Conservation (phyloP, 30 jellyfish, hydroid and myxozoan genomes). For the Euphysa ruthae region DNA sequence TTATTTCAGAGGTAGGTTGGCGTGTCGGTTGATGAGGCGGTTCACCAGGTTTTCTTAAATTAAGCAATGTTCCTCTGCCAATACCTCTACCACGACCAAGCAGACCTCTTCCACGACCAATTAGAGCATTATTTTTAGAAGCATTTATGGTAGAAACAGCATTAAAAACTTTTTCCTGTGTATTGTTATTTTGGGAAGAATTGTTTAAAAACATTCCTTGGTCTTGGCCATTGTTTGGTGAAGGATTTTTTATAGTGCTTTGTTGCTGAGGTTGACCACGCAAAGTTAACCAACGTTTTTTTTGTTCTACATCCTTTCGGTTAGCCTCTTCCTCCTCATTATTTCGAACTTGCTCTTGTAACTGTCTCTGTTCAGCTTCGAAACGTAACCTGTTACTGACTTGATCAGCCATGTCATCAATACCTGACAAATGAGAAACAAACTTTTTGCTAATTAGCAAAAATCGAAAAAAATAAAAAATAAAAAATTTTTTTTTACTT, state of each 20-base stretch:
- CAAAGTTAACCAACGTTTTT: constrained; percentile 20
- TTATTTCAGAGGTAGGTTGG: no score
- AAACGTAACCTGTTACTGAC: neutral
- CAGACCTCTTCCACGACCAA: neutral
- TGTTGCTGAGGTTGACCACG: constrained; percentile 27
- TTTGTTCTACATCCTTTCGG: neutral
- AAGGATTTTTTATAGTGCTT: no score
- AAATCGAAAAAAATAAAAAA: neutral
- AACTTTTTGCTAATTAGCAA: neutral
- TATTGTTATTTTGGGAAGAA: neutral
- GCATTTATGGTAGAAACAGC: neutral
- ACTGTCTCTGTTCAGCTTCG: neutral
- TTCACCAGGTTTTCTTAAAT: constrained; percentile 1
- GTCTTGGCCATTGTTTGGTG: no score
- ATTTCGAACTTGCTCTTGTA: neutral
- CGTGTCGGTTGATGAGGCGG: neutral
- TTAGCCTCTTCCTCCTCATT: neutral
- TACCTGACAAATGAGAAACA: neutral
- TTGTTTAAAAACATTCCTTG: no score
- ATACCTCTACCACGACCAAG: neutral
- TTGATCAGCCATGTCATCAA: neutral
- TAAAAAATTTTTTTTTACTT: neutral
- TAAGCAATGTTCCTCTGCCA: neutral
- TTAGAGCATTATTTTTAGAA: neutral
- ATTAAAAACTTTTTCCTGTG: neutral